Evolutionary conservation across 2,797 vertebrate genomes (phyloP).

Genomic region (Cossypha polioptera): DNA sequence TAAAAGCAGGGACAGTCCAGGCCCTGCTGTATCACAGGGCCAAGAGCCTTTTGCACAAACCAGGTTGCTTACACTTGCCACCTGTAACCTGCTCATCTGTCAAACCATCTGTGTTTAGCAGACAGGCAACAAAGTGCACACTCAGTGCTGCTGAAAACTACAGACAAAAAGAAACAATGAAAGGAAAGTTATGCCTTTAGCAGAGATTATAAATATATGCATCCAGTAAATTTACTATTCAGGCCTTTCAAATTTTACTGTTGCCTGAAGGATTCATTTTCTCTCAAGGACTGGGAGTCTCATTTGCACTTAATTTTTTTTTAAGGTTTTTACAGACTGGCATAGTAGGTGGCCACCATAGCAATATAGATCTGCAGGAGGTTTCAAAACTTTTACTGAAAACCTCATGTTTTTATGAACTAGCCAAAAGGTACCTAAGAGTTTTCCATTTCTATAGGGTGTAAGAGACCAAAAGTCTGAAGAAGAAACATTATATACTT

Average conservation of each 20-base stretch:
- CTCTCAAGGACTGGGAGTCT: neutral
- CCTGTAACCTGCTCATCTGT: neutral
- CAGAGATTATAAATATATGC: neutral
- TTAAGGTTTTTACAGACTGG: conserved; percentile 3
- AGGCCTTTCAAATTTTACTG: neutral
- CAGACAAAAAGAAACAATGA: neutral
- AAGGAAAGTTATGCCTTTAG: neutral
- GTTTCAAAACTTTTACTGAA: neutral
- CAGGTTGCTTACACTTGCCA: neutral
- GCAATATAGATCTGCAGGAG: neutral
- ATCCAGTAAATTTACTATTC: neutral
- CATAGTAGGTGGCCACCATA: neutral
- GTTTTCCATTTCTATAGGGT: neutral
- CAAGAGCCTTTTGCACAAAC: neutral
- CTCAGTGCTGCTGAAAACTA: neutral
- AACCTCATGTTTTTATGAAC: neutral
- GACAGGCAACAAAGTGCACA: neutral
- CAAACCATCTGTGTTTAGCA: neutral
- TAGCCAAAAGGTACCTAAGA: neutral
- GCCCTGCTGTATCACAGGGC: neutral
- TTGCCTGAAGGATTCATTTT: conserved; percentile 5
- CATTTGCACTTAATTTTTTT: neutral
- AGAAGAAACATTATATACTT: neutral
- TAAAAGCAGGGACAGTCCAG: neutral
- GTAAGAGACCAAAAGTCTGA: neutral